Evolutionary conservation across 2,888 invertebrate genomes (phyloP).

Genomic region (Thymelicus acteon): DNA sequence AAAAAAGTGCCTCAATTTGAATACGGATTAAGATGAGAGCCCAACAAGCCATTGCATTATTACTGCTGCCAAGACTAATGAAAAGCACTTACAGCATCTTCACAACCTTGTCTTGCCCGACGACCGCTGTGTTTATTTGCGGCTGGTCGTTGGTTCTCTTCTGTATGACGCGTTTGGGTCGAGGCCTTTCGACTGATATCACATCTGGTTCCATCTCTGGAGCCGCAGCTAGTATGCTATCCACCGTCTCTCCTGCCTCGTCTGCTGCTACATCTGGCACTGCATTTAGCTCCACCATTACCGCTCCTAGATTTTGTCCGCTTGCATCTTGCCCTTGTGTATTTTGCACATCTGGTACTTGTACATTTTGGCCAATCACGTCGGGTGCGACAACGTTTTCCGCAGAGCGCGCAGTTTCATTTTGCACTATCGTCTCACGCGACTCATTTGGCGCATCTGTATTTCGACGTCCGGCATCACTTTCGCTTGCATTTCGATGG

Average conservation of each 20-base stretch:
- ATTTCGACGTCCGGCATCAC: too few species aligned
- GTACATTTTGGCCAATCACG: neutral
- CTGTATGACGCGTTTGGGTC: constrained; percentile 11
- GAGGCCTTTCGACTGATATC: too few species aligned
- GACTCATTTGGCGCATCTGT: too few species aligned
- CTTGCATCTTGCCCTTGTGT: neutral
- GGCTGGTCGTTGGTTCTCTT: constrained; percentile 77
- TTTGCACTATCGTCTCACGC: too few species aligned
- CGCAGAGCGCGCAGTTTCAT: too few species aligned
- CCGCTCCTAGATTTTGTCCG: neutral
- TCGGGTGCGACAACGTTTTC: neutral
- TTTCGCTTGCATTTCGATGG: too few species aligned
- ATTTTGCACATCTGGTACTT: neutral
- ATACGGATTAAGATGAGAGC: too few species aligned
- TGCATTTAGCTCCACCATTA: neutral
- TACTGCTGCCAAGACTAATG: neutral
- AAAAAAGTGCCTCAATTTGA: too few species aligned
- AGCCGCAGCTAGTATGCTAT: neutral
- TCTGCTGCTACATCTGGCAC: neutral
- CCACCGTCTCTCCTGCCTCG: neutral
- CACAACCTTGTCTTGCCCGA: constrained; percentile 57
- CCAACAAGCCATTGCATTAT: neutral
- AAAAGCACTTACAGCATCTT: constrained; percentile 60
- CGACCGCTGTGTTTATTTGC: constrained; percentile 65
- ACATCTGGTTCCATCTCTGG: neutral